These are phyloP conservation scores for Dendroctonus valens DNA, from an alignment of 1,140 invertebrate species.

Conservation along the genomic window DNA sequence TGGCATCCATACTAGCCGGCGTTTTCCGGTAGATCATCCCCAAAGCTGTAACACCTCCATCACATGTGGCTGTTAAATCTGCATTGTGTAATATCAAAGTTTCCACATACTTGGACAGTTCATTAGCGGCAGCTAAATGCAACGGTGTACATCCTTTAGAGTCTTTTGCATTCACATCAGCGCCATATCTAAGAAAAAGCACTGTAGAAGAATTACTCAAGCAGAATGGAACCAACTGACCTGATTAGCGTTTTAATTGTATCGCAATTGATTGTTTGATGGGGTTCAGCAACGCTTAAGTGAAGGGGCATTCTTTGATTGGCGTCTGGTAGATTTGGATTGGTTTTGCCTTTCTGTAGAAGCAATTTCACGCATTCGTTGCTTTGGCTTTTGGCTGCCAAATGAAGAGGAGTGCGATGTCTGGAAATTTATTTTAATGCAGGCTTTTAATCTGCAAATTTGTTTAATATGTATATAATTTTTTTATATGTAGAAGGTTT, in stretches of 20 bases:
- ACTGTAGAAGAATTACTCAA: background rate
- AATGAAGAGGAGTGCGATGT: conserved; percentile 73
- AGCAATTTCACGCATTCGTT: conserved; percentile 73
- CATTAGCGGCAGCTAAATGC: conserved; percentile 82
- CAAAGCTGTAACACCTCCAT: conserved; percentile 75
- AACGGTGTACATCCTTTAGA: conserved; percentile 85
- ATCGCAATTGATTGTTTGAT: conserved; percentile 62
- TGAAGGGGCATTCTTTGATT: conserved; percentile 75
- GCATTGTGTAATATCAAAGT: conserved; percentile 78
- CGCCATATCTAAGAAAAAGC: conserved; percentile 58
- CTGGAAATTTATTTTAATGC: conserved; percentile 5
- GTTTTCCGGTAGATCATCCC: conserved; percentile 79
- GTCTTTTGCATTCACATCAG: conserved; percentile 80
- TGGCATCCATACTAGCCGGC: conserved; percentile 72
- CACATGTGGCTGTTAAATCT: conserved; percentile 77
- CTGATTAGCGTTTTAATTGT: conserved; percentile 70
- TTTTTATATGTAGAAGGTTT: too few relatives aligned
- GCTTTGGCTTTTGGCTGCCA: conserved; percentile 71
- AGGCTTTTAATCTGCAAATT: too few relatives aligned
- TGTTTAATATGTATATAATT: too few relatives aligned
- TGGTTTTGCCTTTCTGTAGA: conserved; percentile 66
- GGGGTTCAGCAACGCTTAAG: conserved; percentile 69
- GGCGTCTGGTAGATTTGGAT: conserved; percentile 71
- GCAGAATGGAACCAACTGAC: conserved; percentile 2
- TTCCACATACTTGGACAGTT: conserved; percentile 76